These are phyloP conservation scores for Melitaea athalia DNA, from an alignment of 2,888 invertebrate species.

Conservation along the genomic window DNA sequence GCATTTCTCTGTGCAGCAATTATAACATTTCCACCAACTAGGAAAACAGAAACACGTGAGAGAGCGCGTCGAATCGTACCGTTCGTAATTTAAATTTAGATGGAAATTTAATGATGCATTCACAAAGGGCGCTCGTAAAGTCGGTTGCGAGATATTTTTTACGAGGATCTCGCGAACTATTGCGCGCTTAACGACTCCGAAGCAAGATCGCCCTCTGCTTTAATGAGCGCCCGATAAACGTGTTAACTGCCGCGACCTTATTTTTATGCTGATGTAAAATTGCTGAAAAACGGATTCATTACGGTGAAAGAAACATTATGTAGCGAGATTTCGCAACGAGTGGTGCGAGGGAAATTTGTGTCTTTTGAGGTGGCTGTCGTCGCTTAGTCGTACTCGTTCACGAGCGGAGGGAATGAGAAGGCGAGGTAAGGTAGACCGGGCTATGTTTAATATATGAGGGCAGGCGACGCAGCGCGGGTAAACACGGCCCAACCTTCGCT, in stretches of 20 bases:
- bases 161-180: constrained; percentile 83
- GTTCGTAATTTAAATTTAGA: constrained; percentile 82
- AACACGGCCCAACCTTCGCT: constrained; percentile 76
- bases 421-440: constrained; percentile 63
- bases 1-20: constrained; percentile 80
- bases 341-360: constrained; percentile 43
- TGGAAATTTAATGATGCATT: constrained; percentile 83
- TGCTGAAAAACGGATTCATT: constrained; percentile 80
- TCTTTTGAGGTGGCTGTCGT: constrained; percentile 42
- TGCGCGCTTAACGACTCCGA: constrained; percentile 83
- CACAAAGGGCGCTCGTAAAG: constrained; percentile 82
- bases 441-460: constrained; percentile 81
- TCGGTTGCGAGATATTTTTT: constrained; percentile 82
- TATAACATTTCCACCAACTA: constrained; percentile 81
- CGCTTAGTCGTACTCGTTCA: constrained; percentile 43
- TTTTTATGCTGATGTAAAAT: constrained; percentile 81
- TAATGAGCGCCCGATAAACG: constrained; percentile 83
- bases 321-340: constrained; percentile 41
- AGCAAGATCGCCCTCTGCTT: constrained; percentile 81
- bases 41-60: constrained; percentile 82
- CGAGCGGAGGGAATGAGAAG: constrained; percentile 45
- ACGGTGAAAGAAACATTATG: constrained; percentile 56
- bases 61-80: constrained; percentile 75
- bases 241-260: constrained; percentile 81
- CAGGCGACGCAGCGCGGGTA: constrained; percentile 77